These are phyloP conservation scores for Geodia barretti DNA, from an alignment of 37 sponge, comb jelly and placozoan genomes.

Conservation along the genomic window DNA sequence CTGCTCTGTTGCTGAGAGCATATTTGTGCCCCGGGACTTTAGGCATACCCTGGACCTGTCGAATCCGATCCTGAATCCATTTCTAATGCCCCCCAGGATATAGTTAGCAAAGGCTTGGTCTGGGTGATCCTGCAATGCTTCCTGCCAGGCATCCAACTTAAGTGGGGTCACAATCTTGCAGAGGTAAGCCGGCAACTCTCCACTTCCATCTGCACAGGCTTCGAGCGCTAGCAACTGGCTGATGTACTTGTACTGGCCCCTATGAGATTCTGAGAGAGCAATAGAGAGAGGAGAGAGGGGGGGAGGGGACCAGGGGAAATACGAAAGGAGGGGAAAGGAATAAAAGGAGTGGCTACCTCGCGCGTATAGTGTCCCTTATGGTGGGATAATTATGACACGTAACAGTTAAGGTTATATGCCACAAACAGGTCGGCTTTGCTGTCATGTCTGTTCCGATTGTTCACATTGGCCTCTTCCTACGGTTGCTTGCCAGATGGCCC, in stretches of 20 bases:
- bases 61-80: neutral
- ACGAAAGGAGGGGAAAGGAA: neutral
- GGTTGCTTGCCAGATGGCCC: no score
- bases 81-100: conserved; percentile 1
- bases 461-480: no score
- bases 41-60: neutral
- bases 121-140: neutral
- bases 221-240: neutral
- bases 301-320: conserved; percentile 3
- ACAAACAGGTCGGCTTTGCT: no score
- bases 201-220: neutral
- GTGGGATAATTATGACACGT: no score
- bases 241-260: no score
- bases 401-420: no score
- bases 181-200: neutral
- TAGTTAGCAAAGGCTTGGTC: conserved; percentile 2
- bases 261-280: neutral
- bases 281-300: no score
- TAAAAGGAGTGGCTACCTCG: neutral
- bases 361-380: no score
- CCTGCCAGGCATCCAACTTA: neutral
- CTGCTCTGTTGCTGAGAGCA: neutral
- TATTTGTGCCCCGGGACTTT: neutral
- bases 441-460: no score
- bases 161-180: neutral